Base-by-base conservation (phyloP, 2,797 vertebrate genomes). In the Spheniscus humboldti region DNA sequence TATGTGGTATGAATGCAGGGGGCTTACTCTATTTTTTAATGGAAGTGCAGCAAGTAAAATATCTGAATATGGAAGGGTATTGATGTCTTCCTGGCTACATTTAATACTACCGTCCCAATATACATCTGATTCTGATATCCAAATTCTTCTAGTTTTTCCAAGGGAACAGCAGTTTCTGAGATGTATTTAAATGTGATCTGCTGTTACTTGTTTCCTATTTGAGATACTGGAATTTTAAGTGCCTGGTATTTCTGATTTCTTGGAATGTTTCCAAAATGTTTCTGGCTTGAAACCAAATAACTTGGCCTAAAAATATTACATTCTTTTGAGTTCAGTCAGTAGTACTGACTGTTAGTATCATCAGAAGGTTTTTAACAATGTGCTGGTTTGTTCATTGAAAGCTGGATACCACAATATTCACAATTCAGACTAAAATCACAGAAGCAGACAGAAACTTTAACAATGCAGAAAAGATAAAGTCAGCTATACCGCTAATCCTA, bases 161-260 rank as follows among this genome's bases (percentile, higher is more conserved):
- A 64, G n/a, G 24, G 5, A 77, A 39, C 1, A 22, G 7, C 7
- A 73, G 30, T 45, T 93, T 89, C 72, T 74, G 48, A 83, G n/a
- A n/a, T 19, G 9, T 57, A 89, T 93, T 82, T 25, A 72, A 80
- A 80, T 80, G 30, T 60, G 72, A n/a, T 72, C 78, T 94, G 28
- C 18, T 72, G 27, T 64, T 88, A 48, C 28, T 76, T 74, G 45
- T 80, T 94, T 90, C 76, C 11, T 64, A 14, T 81, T 83, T 52
- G 72, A 86, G 53, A 88, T 52, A 75, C 5, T 45, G n/a, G 28
- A 37, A 43, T 78, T 91, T 88, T 68, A 87, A 87, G 11, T 48
- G 78, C 94, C 73, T 86, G 39, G 24, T 78, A 59, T 84, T 95
- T 90, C 76, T 92, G 87, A 82, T 85, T 82, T 80, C 60, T 90